phyloP scores from a whole-genome alignment of 2,888 invertebrate genomes.

The Agriopis aurantiaria region DNA sequence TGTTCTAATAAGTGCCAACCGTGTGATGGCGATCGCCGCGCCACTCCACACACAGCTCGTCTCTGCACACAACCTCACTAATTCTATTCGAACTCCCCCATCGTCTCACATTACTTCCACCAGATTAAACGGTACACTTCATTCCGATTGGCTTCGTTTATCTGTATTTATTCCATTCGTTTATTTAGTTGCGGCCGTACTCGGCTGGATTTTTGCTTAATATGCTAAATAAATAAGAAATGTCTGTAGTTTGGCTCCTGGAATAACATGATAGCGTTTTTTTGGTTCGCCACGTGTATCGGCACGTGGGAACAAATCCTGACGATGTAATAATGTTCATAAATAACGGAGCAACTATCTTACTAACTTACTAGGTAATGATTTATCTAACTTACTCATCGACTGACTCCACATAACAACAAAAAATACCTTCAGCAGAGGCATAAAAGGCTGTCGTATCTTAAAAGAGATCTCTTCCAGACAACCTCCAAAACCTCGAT shows the following conservation, averaged over 20 bases:
- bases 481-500: too few relatives aligned
- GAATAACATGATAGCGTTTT: background rate
- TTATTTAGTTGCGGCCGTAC: slow-evolving; percentile 7
- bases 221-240: slow-evolving; percentile 11
- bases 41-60: too few relatives aligned
- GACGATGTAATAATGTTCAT: background rate
- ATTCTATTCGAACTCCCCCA: background rate
- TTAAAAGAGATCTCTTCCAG: too few relatives aligned
- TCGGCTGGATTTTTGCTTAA: slow-evolving; percentile 9
- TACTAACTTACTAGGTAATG: too few relatives aligned
- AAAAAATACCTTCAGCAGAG: too few relatives aligned
- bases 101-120: slow-evolving; percentile 10
- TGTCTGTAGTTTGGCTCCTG: background rate
- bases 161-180: slow-evolving; percentile 8
- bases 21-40: too few relatives aligned
- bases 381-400: too few relatives aligned
- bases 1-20: too few relatives aligned
- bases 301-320: background rate
- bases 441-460: too few relatives aligned
- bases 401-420: too few relatives aligned
- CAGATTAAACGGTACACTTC: slow-evolving; percentile 18
- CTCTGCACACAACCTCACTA: too few relatives aligned
- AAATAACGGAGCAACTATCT: too few relatives aligned
- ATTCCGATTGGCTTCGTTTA: slow-evolving; percentile 20
- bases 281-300: background rate